Conservation (phyloP, 2,113 vertebrate genomes). For the Choloepus hoffmanni region DNA sequence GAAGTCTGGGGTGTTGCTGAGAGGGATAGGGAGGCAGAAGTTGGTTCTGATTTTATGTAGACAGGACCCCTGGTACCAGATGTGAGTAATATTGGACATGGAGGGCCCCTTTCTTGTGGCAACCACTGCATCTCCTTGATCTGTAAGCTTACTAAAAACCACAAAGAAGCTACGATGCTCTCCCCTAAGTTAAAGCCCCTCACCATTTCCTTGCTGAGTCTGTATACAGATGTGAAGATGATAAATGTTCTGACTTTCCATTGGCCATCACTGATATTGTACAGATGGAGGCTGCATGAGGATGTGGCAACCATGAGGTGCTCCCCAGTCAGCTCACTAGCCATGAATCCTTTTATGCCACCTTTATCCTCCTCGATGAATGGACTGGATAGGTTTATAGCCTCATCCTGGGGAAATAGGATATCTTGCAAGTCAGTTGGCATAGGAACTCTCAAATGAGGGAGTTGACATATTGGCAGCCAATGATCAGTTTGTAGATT, state of each 20-base stretch:
- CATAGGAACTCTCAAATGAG: slow-evolving; percentile 97
- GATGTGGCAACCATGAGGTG: slow-evolving; percentile 96
- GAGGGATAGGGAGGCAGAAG: slow-evolving; percentile 96
- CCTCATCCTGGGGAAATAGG: slow-evolving; percentile 94
- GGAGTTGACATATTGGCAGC: slow-evolving; percentile 98
- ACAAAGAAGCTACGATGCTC: slow-evolving; percentile 95
- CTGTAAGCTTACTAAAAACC: slow-evolving; percentile 98
- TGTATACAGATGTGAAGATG: slow-evolving; percentile 97
- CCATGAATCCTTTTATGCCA: slow-evolving; percentile 91
- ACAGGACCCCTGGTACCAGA: slow-evolving; percentile 96
- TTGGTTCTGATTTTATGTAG: slow-evolving; percentile 96
- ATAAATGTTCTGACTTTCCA: slow-evolving; percentile 97
- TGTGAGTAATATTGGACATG: slow-evolving; percentile 91
- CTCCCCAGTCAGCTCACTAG: slow-evolving; percentile 93
- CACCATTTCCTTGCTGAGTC: slow-evolving; percentile 96
- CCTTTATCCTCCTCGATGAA: slow-evolving; percentile 96
- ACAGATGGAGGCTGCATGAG: slow-evolving; percentile 93
- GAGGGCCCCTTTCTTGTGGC: slow-evolving; percentile 87
- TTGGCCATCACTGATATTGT: slow-evolving; percentile 96
- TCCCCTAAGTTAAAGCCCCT: slow-evolving; percentile 96
- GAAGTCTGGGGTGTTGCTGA: slow-evolving; percentile 96
- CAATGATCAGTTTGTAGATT: slow-evolving; percentile 99
- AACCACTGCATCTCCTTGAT: slow-evolving; percentile 95
- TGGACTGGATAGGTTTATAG: slow-evolving; percentile 95
- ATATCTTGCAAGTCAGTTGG: slow-evolving; percentile 95